These are phyloP conservation scores for Pygathrix nemaeus DNA, from an alignment of 2,113 vertebrate species.

Conservation along the genomic window DNA sequence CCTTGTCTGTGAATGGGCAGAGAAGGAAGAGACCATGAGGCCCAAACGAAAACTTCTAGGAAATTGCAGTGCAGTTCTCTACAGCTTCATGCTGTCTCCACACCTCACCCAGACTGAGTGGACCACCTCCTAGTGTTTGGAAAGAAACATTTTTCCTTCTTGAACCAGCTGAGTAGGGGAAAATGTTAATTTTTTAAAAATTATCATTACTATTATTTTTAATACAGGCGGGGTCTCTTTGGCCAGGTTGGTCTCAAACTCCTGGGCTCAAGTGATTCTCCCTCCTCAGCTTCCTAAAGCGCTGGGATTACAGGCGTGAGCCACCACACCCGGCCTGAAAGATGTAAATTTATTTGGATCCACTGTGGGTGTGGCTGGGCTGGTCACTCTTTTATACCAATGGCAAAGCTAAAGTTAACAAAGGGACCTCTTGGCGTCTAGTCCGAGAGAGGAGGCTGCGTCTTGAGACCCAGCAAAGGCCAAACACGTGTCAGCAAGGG, in stretches of 20 bases:
- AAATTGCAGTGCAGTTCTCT: not conserved
- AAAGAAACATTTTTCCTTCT: not conserved
- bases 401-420: not conserved
- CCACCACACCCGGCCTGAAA: too few relatives aligned
- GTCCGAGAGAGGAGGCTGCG: not conserved
- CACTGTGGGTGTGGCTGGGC: not conserved
- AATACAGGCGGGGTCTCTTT: too few relatives aligned
- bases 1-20: conserved; percentile 80
- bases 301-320: too few relatives aligned
- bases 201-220: too few relatives aligned
- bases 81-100: not conserved
- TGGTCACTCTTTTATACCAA: not conserved
- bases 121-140: not conserved
- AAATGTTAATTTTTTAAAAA: not conserved
- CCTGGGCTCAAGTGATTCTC: too few relatives aligned
- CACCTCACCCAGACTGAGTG: not conserved
- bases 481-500: not conserved
- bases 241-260: too few relatives aligned
- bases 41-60: not conserved
- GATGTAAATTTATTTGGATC: not conserved
- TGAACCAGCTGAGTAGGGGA: not conserved
- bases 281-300: too few relatives aligned
- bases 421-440: not conserved
- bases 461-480: not conserved
- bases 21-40: not conserved